Conservation (phyloP, 2,797 vertebrate genomes). For the Takifugu ocellatus region DNA sequence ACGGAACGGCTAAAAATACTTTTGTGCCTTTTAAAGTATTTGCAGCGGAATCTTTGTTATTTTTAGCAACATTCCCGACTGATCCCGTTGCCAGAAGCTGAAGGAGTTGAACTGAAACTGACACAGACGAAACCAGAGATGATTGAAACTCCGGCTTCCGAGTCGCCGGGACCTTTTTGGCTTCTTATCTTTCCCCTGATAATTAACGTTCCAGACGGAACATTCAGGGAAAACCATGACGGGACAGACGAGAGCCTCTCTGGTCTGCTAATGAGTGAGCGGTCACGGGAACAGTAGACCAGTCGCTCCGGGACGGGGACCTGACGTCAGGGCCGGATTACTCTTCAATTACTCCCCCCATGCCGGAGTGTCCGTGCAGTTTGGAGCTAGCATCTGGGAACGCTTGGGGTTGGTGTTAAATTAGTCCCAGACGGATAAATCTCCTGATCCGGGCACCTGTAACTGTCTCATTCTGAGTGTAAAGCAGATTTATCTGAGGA, state of each 20-base stretch:
- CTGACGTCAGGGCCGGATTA: conserved; percentile 22
- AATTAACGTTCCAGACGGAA: conserved; percentile 54
- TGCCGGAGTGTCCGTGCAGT: neutral
- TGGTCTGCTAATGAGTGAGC: conserved; percentile 41
- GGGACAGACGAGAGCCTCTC: conserved; percentile 49
- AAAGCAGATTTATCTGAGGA: conserved; percentile 69
- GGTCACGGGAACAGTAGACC: conserved; percentile 10
- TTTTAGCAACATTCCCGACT: neutral
- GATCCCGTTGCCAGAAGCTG: conserved; percentile 8
- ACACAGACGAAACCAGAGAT: conserved; percentile 11
- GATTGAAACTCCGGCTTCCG: neutral
- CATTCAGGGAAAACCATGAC: conserved; percentile 44
- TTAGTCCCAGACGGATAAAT: conserved; percentile 46
- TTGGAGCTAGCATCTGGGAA: neutral
- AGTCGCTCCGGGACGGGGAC: conserved; percentile 23
- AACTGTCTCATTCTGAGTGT: conserved; percentile 43
- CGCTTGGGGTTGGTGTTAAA: conserved; percentile 11
- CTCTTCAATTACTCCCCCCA: conserved; percentile 15
- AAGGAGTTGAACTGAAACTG: conserved; percentile 7
- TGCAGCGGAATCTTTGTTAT: conserved; percentile 3
- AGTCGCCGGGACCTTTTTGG: no score
- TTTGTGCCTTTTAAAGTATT: neutral
- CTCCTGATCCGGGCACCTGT: conserved; percentile 27
- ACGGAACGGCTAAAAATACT: conserved; percentile 27
- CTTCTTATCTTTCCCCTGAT: conserved; percentile 48